Conservation (phyloP, 2,797 vertebrate species). For the Echiichthys vipera region DNA sequence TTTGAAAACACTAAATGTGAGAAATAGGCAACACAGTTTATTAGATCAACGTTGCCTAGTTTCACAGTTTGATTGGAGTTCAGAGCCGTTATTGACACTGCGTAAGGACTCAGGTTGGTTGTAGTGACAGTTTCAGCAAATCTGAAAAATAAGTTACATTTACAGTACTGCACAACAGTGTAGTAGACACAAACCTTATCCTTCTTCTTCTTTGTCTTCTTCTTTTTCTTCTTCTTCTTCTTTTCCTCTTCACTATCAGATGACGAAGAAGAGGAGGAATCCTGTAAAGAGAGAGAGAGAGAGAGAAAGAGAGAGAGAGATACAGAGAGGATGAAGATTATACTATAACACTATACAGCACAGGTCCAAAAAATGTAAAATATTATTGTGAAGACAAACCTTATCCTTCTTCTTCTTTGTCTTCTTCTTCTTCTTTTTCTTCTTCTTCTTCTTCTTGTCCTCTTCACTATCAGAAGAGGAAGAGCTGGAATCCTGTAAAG, state of each 20-base stretch:
- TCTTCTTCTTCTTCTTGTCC: constrained; percentile 63
- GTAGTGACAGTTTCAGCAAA: too few relatives aligned
- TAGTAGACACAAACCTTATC: too few relatives aligned
- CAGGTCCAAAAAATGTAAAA: not conserved
- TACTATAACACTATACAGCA: not conserved
- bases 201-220: constrained; percentile 50
- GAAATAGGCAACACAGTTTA: too few relatives aligned
- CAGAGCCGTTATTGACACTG: too few relatives aligned
- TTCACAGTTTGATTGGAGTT: too few relatives aligned
- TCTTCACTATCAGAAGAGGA: constrained; percentile 46
- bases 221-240: constrained; percentile 65
- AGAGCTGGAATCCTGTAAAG: constrained; percentile 39
- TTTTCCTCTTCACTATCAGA: constrained; percentile 51
- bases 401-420: constrained; percentile 48
- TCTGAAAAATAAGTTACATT: too few relatives aligned
- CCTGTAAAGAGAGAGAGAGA: constrained; percentile 25
- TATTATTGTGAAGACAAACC: not conserved
- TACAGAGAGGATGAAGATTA: too few relatives aligned
- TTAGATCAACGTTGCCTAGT: too few relatives aligned
- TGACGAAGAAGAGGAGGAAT: constrained; percentile 36
- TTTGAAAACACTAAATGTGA: too few relatives aligned
- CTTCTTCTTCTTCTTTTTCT: constrained; percentile 54
- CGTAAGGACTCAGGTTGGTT: too few relatives aligned
- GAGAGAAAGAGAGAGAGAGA: too few relatives aligned
- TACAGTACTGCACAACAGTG: too few relatives aligned